phyloP scores from a whole-genome alignment of 2,113 vertebrate species.

The Propithecus coquereli region DNA sequence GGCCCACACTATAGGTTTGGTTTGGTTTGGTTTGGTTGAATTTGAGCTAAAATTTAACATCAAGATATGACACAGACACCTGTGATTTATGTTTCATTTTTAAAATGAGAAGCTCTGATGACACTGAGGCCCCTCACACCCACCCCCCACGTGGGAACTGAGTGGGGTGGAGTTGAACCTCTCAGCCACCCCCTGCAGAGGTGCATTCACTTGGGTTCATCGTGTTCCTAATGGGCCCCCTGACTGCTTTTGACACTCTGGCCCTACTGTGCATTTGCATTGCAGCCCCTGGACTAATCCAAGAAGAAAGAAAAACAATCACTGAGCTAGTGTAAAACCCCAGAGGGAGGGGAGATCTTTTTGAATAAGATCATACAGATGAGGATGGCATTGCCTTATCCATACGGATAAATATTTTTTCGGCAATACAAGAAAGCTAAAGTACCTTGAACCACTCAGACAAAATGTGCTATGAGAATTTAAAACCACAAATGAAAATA shows the following conservation, averaged over 20 bases:
- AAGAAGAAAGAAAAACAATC: neutral
- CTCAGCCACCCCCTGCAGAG: rapidly evolving
- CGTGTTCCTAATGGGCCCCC: too few species aligned
- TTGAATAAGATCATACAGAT: rapidly evolving
- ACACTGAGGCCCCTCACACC: rapidly evolving
- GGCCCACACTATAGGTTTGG: neutral
- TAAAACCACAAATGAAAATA: neutral
- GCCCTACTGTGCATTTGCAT: rapidly evolving
- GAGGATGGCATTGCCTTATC: neutral
- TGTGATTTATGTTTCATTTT: neutral
- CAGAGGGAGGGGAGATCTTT: neutral
- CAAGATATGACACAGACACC: neutral
- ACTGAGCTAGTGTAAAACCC: neutral
- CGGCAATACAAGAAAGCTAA: neutral
- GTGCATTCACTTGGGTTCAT: neutral
- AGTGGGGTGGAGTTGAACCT: neutral
- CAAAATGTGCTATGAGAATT: neutral
- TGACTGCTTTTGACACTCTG: neutral
- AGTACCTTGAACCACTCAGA: neutral
- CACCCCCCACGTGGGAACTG: rapidly evolving
- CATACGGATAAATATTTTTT: neutral
- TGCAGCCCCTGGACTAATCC: neutral
- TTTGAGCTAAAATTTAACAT: neutral
- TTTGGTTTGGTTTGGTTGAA: neutral
- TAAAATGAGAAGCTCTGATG: neutral